Conservation (phyloP, 30 jellyfish, hydroid and myxozoan genomes). For the Chrysaora quinquecirrha region DNA sequence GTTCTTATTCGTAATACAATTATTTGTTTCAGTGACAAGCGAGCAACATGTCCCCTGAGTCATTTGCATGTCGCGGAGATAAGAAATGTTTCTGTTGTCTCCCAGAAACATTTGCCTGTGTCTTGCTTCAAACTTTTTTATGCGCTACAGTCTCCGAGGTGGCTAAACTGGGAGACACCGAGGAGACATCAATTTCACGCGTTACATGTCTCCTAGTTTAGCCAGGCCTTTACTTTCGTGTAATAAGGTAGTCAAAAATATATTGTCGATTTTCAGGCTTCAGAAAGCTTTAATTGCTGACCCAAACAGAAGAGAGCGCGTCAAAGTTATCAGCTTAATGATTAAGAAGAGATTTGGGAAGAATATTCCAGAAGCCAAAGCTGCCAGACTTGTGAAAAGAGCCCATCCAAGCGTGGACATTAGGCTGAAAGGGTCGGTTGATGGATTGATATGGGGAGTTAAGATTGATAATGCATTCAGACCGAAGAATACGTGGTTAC, state of each 20-base stretch:
- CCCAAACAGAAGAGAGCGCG: slow-evolving; percentile 26
- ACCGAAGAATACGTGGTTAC: slow-evolving; percentile 75
- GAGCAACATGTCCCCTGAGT: too few species aligned
- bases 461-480: slow-evolving; percentile 46
- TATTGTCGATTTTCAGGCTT: too few species aligned
- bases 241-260: too few species aligned
- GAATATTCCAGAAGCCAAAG: slow-evolving; percentile 55
- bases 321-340: slow-evolving; percentile 31
- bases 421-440: slow-evolving; percentile 47
- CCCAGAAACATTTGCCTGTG: too few species aligned
- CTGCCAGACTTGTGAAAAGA: slow-evolving; percentile 55
- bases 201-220: too few species aligned
- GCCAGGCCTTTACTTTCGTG: too few species aligned
- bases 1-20: neutral
- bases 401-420: slow-evolving; percentile 56
- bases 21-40: neutral
- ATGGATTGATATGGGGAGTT: slow-evolving; percentile 72
- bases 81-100: too few species aligned
- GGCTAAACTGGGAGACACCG: too few species aligned
- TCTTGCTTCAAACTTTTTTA: too few species aligned
- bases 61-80: too few species aligned
- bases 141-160: too few species aligned
- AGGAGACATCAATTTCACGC: too few species aligned
- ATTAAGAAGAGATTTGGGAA: slow-evolving; percentile 46
- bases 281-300: slow-evolving; percentile 52